Conservation (phyloP, 1,140 invertebrate species). For the Sitodiplosis mosellana region DNA sequence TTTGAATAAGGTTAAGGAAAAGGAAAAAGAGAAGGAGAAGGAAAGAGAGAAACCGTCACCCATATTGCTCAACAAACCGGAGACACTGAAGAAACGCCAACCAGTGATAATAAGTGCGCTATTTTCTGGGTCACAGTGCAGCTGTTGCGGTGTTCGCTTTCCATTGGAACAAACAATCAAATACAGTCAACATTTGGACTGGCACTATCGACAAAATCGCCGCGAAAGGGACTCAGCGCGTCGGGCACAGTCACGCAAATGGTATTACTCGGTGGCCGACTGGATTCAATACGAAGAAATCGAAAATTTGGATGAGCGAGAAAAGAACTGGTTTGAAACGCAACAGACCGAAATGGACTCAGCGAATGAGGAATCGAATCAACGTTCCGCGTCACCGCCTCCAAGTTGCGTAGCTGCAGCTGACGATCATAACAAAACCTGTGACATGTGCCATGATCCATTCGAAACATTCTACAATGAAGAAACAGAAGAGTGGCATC, state of each 20-base stretch:
- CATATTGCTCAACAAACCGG: constrained; percentile 44
- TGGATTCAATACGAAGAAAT: constrained; percentile 92
- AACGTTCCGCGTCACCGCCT: constrained; percentile 16
- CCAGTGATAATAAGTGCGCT: constrained; percentile 43
- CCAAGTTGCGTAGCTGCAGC: constrained; percentile 24
- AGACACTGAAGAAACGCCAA: constrained; percentile 58
- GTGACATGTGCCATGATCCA: constrained; percentile 74
- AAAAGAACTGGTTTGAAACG: constrained; percentile 75
- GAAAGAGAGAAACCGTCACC: constrained; percentile 26
- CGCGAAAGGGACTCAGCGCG: constrained; percentile 66
- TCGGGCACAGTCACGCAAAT: constrained; percentile 63
- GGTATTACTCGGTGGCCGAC: constrained; percentile 79
- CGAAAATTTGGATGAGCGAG: constrained; percentile 79
- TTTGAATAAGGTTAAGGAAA: constrained; percentile 28
- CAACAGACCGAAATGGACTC: constrained; percentile 37
- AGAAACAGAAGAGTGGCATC: constrained; percentile 90
- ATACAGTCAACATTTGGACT: constrained; percentile 87
- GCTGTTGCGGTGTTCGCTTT: constrained; percentile 82
- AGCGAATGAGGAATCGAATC: constrained; percentile 19
- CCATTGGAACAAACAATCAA: constrained; percentile 68
- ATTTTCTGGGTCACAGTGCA: constrained; percentile 83
- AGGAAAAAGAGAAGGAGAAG: constrained; percentile 6
- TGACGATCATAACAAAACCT: constrained; percentile 40
- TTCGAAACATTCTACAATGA: constrained; percentile 92
- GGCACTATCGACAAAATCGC: constrained; percentile 91